phyloP scores from a whole-genome alignment of 2,797 vertebrate genomes.

The Strix occidentalis region DNA sequence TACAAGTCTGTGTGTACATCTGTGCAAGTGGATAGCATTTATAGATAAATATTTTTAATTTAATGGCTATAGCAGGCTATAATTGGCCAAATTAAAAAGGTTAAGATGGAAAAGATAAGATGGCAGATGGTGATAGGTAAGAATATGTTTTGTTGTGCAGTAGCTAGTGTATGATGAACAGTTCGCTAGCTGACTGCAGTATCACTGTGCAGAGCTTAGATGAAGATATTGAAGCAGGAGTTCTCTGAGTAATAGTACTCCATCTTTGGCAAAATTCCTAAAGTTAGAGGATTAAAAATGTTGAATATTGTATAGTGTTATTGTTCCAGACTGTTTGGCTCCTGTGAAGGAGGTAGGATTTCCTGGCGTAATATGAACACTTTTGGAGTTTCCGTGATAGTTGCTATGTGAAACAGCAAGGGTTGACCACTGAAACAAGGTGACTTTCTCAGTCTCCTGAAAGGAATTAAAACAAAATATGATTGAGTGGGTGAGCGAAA shows the following conservation, averaged over 20 bases:
- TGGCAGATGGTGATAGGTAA: not conserved
- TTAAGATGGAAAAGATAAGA: not conserved
- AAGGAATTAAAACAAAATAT: not conserved
- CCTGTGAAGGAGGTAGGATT: slow-evolving; percentile 55
- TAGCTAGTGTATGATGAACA: not conserved
- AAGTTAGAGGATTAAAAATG: slow-evolving; percentile 16
- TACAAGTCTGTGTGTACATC: not conserved
- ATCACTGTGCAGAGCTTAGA: fast-evolving
- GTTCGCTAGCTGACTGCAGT: not conserved
- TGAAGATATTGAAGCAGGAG: not conserved
- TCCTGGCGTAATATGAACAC: not conserved
- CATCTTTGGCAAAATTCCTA: slow-evolving; percentile 45
- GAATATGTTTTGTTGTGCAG: not conserved
- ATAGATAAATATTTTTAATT: not conserved
- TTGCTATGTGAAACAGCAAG: not conserved
- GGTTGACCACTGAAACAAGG: not conserved
- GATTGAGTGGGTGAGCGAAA: not conserved
- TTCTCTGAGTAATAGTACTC: not conserved
- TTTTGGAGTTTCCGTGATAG: not conserved
- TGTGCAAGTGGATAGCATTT: not conserved
- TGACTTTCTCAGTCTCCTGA: slow-evolving; percentile 11
- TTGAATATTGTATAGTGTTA: slow-evolving; percentile 19
- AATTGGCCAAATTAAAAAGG: not conserved
- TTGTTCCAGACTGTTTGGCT: slow-evolving; percentile 53
- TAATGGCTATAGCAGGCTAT: not conserved